These are phyloP conservation scores for Platanista minor DNA, from an alignment of 2,113 vertebrate genomes.

Conservation along the genomic window DNA sequence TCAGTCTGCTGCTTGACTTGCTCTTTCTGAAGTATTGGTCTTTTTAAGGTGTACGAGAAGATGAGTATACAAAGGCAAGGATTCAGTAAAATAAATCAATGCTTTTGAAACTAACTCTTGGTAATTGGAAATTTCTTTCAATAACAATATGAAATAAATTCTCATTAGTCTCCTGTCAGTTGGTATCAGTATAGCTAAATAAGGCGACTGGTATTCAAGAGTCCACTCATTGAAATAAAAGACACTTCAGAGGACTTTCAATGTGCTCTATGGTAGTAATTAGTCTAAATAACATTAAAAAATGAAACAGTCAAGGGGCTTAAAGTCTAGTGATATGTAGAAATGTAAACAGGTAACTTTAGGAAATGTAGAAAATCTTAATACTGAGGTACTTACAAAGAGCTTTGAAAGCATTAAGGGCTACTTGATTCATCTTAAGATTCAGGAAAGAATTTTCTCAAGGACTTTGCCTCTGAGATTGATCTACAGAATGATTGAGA, in stretches of 20 bases:
- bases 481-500: neutral
- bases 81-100: neutral
- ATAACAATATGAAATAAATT: neutral
- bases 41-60: neutral
- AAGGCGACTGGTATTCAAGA: neutral
- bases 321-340: neutral
- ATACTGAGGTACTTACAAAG: neutral
- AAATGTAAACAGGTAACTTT: neutral
- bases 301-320: neutral
- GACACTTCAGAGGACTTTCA: neutral
- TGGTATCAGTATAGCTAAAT: neutral
- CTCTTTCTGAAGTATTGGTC: neutral
- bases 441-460: neutral
- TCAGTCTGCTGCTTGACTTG: neutral
- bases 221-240: neutral
- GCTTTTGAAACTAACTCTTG: neutral
- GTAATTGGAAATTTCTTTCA: neutral
- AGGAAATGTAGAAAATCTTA: neutral
- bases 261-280: neutral
- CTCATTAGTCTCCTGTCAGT: neutral
- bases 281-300: neutral
- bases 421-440: neutral
- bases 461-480: neutral
- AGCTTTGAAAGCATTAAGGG: neutral
- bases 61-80: neutral